phyloP scores from a whole-genome alignment of 1,140 invertebrate genomes.

The Oncopodura yosiiana region DNA sequence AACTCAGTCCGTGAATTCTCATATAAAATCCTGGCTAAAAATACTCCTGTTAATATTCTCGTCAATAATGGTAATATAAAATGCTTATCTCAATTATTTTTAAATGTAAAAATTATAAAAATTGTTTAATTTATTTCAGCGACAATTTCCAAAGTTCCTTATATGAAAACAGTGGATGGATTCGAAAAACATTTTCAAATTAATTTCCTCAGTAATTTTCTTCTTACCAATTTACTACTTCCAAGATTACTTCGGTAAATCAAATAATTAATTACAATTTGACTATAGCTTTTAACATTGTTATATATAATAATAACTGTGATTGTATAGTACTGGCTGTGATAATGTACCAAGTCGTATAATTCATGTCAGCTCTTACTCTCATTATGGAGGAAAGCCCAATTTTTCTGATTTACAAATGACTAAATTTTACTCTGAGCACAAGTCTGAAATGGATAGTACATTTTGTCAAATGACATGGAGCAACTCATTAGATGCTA shows the following conservation, averaged over 20 bases:
- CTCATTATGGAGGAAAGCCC: conserved; percentile 54
- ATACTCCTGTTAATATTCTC: conserved; percentile 57
- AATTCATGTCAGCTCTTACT: conserved; percentile 78
- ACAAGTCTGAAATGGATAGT: conserved; percentile 65
- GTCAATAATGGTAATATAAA: conserved; percentile 64
- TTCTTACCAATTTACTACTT: conserved; percentile 71
- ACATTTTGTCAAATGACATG: conserved; percentile 77
- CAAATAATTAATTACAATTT: conserved; percentile 1
- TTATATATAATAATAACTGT: conserved; percentile 47
- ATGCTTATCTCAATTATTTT: neutral
- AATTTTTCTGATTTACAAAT: conserved; percentile 68
- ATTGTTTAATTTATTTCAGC: conserved; percentile 45
- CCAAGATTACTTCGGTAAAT: conserved; percentile 46
- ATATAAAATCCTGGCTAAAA: conserved; percentile 51
- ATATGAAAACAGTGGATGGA: conserved; percentile 62
- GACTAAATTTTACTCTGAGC: conserved; percentile 36
- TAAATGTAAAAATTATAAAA: neutral
- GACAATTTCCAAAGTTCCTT: conserved; percentile 75
- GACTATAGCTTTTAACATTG: neutral
- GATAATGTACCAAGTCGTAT: conserved; percentile 66
- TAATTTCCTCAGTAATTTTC: conserved; percentile 80
- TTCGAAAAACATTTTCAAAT: conserved; percentile 72
- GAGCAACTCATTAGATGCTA: conserved; percentile 55
- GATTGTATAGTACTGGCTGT: conserved; percentile 42
- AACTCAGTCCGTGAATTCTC: conserved; percentile 68